phyloP scores from a whole-genome alignment of 2,113 vertebrate species.

The Trogon melanurus region DNA sequence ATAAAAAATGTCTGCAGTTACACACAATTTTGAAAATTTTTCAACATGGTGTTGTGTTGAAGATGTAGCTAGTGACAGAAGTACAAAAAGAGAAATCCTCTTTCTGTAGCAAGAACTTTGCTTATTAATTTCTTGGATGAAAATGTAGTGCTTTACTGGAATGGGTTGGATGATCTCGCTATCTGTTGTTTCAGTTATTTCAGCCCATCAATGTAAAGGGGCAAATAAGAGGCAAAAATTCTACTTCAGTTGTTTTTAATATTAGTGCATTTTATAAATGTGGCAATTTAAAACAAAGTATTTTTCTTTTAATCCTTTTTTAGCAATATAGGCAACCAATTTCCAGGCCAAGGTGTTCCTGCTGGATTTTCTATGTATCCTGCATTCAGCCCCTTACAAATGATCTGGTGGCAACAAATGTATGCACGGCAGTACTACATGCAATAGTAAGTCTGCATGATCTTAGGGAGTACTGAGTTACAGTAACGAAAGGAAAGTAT shows the following conservation, averaged over 20 bases:
- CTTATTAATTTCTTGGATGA: background rate
- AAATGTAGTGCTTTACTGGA: background rate
- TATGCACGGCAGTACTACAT: slow-evolving; percentile 96
- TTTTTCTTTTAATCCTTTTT: background rate
- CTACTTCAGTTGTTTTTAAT: background rate
- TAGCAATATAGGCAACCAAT: slow-evolving; percentile 79
- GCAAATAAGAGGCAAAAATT: background rate
- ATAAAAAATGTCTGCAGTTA: background rate
- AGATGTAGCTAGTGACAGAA: background rate
- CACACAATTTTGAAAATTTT: background rate
- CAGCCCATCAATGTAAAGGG: background rate
- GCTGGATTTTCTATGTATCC: slow-evolving; percentile 80
- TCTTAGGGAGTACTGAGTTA: background rate
- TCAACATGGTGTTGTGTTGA: background rate
- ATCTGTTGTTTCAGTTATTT: background rate
- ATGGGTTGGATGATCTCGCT: background rate
- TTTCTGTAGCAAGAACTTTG: background rate
- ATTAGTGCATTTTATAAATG: background rate
- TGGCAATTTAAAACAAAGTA: background rate
- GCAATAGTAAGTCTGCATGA: slow-evolving; percentile 89
- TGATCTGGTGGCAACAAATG: slow-evolving; percentile 98
- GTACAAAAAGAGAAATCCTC: background rate
- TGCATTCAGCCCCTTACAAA: slow-evolving; percentile 85
- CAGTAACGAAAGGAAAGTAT: background rate
- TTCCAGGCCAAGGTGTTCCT: slow-evolving; percentile 71